A percentile compares a stretch with the other conserved stretches of the same genome.
phyloP scores from a whole-genome alignment of 2,113 vertebrate species.

The Dromas ardeola region DNA sequence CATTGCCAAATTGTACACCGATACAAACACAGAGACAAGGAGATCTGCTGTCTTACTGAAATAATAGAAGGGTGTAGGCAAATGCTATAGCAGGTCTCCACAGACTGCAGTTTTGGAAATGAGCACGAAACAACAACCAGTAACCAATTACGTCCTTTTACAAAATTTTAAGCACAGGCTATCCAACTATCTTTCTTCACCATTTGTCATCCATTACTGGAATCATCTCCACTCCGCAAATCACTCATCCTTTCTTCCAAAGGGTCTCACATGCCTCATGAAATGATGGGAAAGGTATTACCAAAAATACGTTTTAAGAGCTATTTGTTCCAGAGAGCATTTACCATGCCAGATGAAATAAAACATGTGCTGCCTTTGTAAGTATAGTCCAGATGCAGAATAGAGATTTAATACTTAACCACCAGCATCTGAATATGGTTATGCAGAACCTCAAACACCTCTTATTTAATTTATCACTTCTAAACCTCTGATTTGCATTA shows the following conservation, averaged over 20 bases:
- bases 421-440: neutral
- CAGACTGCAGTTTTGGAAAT: neutral
- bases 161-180: neutral
- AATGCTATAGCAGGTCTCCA: neutral
- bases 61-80: neutral
- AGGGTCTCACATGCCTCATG: neutral
- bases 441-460: neutral
- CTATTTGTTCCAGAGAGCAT: neutral
- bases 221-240: neutral
- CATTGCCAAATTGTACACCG: rapidly evolving
- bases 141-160: neutral
- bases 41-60: neutral
- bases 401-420: neutral
- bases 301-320: neutral
- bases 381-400: neutral
- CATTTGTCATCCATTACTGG: neutral
- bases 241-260: neutral
- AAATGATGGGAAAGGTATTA: neutral
- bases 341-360: neutral
- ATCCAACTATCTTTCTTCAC: neutral
- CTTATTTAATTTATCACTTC: neutral
- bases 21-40: neutral
- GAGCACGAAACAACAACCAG: neutral
- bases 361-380: neutral
- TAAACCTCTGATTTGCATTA: neutral